phyloP scores from a whole-genome alignment of 1,140 invertebrate species.

The Drosophila lowei region DNA sequence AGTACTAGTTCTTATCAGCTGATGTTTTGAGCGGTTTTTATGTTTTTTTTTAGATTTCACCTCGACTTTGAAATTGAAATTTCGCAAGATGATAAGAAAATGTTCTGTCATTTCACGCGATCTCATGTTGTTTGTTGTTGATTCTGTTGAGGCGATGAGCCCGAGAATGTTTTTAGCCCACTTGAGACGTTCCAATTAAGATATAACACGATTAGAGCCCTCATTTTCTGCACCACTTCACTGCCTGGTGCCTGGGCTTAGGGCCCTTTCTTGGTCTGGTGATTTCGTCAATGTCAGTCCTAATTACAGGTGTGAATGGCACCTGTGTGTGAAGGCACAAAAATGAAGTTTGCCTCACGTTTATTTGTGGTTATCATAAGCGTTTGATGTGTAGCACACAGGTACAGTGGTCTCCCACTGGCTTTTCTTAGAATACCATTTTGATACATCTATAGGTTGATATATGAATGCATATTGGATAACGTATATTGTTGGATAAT shows the following conservation, averaged over 20 bases:
- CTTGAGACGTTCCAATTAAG: constrained; percentile 6
- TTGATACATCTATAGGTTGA: too few relatives aligned
- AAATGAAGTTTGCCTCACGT: constrained; percentile 23
- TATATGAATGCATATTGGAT: too few relatives aligned
- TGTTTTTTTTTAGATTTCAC: constrained; percentile 41
- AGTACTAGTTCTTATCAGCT: constrained; percentile 34
- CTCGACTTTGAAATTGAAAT: constrained; percentile 71
- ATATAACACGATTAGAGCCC: constrained; percentile 6
- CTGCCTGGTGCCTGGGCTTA: neutral
- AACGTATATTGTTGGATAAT: too few relatives aligned
- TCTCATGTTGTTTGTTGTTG: constrained; percentile 23
- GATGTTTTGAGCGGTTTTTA: neutral
- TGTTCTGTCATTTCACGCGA: constrained; percentile 7
- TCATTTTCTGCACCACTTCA: neutral
- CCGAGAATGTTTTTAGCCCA: neutral
- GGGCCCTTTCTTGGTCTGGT: constrained; percentile 4
- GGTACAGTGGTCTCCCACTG: constrained; percentile 17
- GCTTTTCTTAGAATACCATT: too few relatives aligned
- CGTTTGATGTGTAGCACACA: constrained; percentile 3
- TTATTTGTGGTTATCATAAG: constrained; percentile 33
- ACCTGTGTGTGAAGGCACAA: constrained; percentile 13
- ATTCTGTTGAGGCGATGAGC: too few relatives aligned
- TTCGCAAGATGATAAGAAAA: constrained; percentile 49
- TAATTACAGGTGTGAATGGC: constrained; percentile 54
- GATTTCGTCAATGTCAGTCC: constrained; percentile 32